Base-by-base conservation (phyloP, 2,113 vertebrate species). In the Cygnus atratus region DNA sequence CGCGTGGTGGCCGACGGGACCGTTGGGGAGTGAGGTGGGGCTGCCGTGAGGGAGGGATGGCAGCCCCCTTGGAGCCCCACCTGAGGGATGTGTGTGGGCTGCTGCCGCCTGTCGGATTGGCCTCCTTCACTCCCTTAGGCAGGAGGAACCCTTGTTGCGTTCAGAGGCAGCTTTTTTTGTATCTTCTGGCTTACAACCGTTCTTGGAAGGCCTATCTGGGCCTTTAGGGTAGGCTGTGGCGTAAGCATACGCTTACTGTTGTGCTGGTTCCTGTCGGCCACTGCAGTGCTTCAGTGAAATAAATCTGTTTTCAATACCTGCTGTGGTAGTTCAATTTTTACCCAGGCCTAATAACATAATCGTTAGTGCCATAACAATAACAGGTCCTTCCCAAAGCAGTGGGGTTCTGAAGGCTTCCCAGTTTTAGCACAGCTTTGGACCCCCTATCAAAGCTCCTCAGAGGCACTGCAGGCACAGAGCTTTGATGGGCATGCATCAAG, bases 71-170 rank as follows among this genome's bases (percentile, higher is more conserved):
- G 16, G 19, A 2, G 28, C 2, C 9, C 1, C 1, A 3, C 10
- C 6, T 10, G 46, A 18, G 35, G 33, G 13, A 4, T 18, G 5
- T 2, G 2, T 1, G 8, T 0, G 2, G 20, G 19, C 17, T 2
- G 33, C 2, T 11, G 26, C 4, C 4, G 15, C 33, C 7, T 33
- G 17, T 3, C 22, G 1, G 13, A 3, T 18, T 4, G 2, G 13
- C 4, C 3, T 5, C 11, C 6, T 1, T 1, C 2, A 6, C 0
- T 7, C 10, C 1, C 0, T 3, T 3, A 6, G 4, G 0, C 15
- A 1, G 3, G 0, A 8, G 9, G 5, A 0, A 1, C 1, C 0
- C 0, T 1, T 1, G 11, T 16, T 6, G 1, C 0, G 4, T 3
- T 7, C 1, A 0, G 2, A 2, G 0, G 8, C 17, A 7, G 3